These are phyloP conservation scores for Pristionchus mayeri DNA, from an alignment of 2,888 invertebrate genomes.

Conservation along the genomic window DNA sequence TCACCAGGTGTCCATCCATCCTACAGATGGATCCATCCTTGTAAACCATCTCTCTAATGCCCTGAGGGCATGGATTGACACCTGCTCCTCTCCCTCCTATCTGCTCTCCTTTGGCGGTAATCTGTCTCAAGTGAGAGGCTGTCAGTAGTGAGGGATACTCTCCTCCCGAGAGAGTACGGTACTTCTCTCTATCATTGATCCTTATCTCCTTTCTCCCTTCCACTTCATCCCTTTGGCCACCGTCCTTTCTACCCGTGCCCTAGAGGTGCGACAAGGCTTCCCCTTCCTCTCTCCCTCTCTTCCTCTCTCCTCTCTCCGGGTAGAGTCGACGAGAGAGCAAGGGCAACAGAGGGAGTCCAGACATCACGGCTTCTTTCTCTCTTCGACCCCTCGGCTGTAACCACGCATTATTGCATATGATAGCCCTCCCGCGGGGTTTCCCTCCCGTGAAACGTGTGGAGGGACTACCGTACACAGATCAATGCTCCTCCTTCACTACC, in stretches of 20 bases:
- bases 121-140: neutral
- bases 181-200: neutral
- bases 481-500: neutral
- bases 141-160: constrained; percentile 17
- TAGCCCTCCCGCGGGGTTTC: neutral
- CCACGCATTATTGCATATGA: constrained; percentile 30
- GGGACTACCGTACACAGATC: constrained; percentile 15
- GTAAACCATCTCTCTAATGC: neutral
- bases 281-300: neutral
- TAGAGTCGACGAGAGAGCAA: neutral
- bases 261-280: neutral
- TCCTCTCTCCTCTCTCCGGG: neutral
- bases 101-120: constrained; percentile 30
- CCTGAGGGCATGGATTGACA: neutral
- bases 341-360: neutral
- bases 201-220: neutral
- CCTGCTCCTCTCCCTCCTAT: constrained; percentile 10
- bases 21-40: neutral
- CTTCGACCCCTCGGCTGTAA: neutral
- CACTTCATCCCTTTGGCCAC: constrained; percentile 10
- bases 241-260: constrained; percentile 27
- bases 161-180: neutral
- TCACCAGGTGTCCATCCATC: neutral
- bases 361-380: constrained; percentile 6
- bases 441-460: neutral